Conservation (phyloP, 2,797 vertebrate species). For the Tapera naevia region DNA sequence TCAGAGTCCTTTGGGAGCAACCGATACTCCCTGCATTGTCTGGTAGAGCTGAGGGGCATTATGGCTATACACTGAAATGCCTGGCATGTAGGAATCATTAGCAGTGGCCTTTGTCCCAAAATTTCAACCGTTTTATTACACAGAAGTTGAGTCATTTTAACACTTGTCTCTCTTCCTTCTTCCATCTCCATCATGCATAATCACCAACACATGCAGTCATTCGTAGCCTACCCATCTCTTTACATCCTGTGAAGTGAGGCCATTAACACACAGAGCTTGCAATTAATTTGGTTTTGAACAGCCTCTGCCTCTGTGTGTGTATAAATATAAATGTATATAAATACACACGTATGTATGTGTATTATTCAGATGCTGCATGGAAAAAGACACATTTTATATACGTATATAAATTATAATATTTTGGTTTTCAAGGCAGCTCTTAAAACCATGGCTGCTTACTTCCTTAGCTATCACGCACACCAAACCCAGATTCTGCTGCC, state of each 20-base stretch:
- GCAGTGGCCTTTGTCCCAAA: background rate
- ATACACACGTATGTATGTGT: background rate
- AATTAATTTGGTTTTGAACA: background rate
- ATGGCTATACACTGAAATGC: background rate
- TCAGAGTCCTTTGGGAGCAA: background rate
- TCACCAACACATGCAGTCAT: background rate
- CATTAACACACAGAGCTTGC: background rate
- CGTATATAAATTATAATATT: background rate
- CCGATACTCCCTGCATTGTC: background rate
- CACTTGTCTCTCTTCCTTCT: background rate
- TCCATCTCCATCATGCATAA: background rate
- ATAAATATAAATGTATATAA: background rate
- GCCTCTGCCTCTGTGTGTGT: background rate
- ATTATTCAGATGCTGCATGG: background rate
- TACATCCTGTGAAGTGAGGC: background rate
- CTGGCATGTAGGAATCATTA: background rate
- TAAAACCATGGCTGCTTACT: background rate
- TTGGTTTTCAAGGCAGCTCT: background rate
- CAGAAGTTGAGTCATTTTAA: background rate
- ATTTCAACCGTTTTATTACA: background rate
- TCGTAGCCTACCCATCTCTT: background rate
- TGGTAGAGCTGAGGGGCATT: background rate
- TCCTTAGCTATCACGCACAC: background rate
- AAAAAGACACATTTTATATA: background rate
- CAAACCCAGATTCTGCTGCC: background rate